Percentiles rank a stretch among this genome's conserved stretches.
These are phyloP conservation scores for Toxotes lorentzi DNA, from an alignment of 2,797 vertebrate genomes.

Conservation along the genomic window DNA sequence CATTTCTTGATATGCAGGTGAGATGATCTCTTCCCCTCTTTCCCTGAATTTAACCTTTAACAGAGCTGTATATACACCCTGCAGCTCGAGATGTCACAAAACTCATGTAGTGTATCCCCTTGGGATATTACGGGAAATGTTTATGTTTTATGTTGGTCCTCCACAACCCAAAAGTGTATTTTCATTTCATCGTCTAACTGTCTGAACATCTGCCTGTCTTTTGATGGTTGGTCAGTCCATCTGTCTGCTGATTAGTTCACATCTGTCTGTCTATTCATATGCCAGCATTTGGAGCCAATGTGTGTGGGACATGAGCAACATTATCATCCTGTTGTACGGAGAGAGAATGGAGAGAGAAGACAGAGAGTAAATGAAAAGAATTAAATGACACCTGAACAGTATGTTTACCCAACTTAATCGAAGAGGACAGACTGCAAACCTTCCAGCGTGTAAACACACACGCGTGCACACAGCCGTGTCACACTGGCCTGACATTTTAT, in stretches of 20 bases:
- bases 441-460: not conserved
- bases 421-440: slow-evolving; percentile 13
- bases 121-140: slow-evolving; percentile 36
- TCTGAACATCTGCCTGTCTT: slow-evolving; percentile 65
- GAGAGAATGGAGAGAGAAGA: slow-evolving; percentile 19
- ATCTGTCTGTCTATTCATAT: slow-evolving; percentile 73
- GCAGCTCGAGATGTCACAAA: slow-evolving; percentile 10
- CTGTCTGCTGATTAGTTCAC: slow-evolving; percentile 75
- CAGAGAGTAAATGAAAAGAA: slow-evolving; percentile 5
- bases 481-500: not conserved
- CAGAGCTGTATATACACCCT: not conserved
- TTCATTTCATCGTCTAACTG: slow-evolving; percentile 54
- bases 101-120: slow-evolving; percentile 3
- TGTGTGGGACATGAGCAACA: slow-evolving; percentile 45
- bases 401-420: slow-evolving; percentile 3
- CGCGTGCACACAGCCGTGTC: not conserved
- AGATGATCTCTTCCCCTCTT: slow-evolving; percentile 10
- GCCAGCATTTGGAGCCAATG: slow-evolving; percentile 57
- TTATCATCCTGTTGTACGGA: slow-evolving; percentile 9
- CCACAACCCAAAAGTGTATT: slow-evolving; percentile 43
- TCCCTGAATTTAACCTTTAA: slow-evolving; percentile 14
- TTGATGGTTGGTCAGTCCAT: slow-evolving; percentile 74
- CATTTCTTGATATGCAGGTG: not conserved
- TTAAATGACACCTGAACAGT: not conserved
- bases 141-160: slow-evolving; percentile 44